Conservation (phyloP, 2,113 vertebrate genomes). For the Murina feae region DNA sequence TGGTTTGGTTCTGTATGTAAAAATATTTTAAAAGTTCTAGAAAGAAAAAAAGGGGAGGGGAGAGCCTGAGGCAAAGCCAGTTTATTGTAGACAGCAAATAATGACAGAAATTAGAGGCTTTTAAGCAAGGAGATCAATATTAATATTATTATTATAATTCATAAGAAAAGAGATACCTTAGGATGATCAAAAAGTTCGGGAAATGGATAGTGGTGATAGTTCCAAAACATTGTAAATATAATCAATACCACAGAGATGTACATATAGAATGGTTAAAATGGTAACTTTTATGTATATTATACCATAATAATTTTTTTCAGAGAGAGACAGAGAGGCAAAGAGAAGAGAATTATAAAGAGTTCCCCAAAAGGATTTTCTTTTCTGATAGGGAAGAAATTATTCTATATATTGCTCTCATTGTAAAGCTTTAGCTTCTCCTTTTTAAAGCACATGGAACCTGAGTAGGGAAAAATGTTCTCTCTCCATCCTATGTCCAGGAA, state of each 20-base stretch:
- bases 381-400: neutral
- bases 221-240: neutral
- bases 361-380: neutral
- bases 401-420: neutral
- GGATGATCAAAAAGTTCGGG: neutral
- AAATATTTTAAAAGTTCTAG: conserved; percentile 6
- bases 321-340: neutral
- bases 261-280: neutral
- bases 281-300: neutral
- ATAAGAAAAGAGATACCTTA: neutral
- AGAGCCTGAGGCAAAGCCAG: neutral
- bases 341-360: neutral
- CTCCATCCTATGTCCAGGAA: conserved; percentile 12
- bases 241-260: neutral
- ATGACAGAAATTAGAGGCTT: neutral
- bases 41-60: neutral
- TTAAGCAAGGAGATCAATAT: neutral
- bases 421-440: neutral
- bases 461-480: neutral
- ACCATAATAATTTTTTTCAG: neutral
- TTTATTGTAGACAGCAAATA: neutral
- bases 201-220: neutral
- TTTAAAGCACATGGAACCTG: neutral
- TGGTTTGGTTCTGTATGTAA: neutral
- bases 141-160: neutral